A percentile compares a stretch with the other conserved stretches of the same genome.
Conservation (phyloP, 2,888 invertebrate species). For the Pandemis heparana region DNA sequence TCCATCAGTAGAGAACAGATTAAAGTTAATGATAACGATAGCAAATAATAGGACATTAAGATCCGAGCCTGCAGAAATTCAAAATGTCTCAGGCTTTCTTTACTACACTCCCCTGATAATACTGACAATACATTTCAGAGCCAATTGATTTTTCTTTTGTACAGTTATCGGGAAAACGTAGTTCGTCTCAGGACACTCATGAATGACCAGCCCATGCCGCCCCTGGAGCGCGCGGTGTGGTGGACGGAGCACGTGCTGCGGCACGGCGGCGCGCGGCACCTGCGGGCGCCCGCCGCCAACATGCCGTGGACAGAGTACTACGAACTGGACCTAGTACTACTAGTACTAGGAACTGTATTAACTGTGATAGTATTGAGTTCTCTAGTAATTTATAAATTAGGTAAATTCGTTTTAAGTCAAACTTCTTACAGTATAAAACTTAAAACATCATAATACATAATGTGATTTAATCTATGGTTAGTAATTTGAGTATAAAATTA, state of each 20-base stretch:
- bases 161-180: slow-evolving; percentile 48
- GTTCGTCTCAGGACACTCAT: slow-evolving; percentile 1
- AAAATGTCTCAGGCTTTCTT: too few relatives aligned
- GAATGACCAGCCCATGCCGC: slow-evolving; percentile 5
- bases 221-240: slow-evolving; percentile 58
- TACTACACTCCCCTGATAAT: too few relatives aligned
- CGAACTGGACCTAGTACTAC: slow-evolving; percentile 49
- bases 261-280: slow-evolving; percentile 54
- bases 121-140: background rate
- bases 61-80: too few relatives aligned
- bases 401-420: background rate
- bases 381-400: slow-evolving; percentile 3
- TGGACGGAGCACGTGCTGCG: slow-evolving; percentile 60
- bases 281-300: slow-evolving; percentile 54
- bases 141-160: slow-evolving; percentile 43
- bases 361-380: background rate
- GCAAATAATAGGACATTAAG: too few relatives aligned
- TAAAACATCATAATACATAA: too few relatives aligned
- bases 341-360: background rate
- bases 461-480: too few relatives aligned
- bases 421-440: background rate
- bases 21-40: too few relatives aligned
- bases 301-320: slow-evolving; percentile 50
- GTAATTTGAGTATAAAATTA: too few relatives aligned
- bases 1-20: too few relatives aligned